Conservation (phyloP, 2,113 vertebrate species). For the Aythya baeri region DNA sequence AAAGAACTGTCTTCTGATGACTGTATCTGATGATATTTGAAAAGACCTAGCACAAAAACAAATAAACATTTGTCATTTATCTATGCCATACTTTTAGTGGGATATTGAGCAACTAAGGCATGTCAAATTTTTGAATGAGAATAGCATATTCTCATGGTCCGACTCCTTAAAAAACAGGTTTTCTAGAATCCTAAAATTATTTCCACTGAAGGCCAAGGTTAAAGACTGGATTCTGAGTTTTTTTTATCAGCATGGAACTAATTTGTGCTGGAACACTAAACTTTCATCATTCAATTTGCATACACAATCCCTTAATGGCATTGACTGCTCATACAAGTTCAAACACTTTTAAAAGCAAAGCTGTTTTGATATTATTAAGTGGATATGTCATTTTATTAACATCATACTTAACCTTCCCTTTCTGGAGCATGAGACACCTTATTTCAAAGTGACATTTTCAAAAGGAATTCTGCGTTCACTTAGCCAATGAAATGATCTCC, state of each 20-base stretch:
- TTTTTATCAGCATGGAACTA: background rate
- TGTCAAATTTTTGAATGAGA: background rate
- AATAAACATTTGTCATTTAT: background rate
- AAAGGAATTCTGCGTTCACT: background rate
- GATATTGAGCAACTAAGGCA: background rate
- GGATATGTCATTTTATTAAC: background rate
- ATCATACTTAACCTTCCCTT: background rate
- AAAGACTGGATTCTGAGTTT: background rate
- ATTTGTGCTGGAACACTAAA: conserved; percentile 7
- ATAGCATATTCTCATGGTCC: background rate
- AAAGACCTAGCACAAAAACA: background rate
- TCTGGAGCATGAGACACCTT: background rate
- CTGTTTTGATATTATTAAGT: background rate
- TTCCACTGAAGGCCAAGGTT: background rate
- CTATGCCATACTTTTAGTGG: background rate
- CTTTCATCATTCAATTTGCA: background rate
- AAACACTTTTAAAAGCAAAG: background rate
- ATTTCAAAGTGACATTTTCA: conserved; percentile 5
- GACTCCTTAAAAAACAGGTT: background rate
- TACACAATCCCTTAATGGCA: background rate
- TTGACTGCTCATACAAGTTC: background rate
- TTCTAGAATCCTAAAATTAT: background rate
- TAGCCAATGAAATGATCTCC: background rate
- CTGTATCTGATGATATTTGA: background rate
- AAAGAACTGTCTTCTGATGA: background rate